These are phyloP conservation scores for Scaptomyza caliginosa DNA, from an alignment of 2,888 invertebrate genomes.

Conservation along the genomic window DNA sequence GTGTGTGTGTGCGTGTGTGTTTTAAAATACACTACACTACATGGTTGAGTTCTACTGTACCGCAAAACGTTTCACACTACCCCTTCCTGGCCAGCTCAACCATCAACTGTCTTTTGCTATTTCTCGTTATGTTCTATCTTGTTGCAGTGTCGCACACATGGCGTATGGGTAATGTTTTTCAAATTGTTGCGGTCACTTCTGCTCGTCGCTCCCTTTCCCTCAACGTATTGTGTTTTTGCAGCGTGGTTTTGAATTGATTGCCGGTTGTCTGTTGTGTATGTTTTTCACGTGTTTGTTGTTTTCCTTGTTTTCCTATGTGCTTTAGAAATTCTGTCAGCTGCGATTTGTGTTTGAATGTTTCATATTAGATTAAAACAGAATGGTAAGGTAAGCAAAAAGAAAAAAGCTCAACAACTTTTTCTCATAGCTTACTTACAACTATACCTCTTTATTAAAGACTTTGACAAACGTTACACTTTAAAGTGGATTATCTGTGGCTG, in stretches of 20 bases:
- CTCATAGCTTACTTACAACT: no score
- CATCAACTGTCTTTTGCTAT: constrained; percentile 1
- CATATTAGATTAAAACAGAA: background rate
- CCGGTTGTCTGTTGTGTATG: constrained; percentile 8
- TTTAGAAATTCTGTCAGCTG: constrained; percentile 7
- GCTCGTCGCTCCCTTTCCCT: background rate
- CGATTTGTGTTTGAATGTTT: constrained; percentile 6
- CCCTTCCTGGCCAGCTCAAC: background rate
- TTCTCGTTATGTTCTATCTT: constrained; percentile 24
- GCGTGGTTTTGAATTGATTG: constrained; percentile 53
- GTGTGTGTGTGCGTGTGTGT: no score
- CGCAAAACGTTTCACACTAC: constrained; percentile 11
- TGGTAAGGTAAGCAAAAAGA: background rate
- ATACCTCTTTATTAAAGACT: background rate
- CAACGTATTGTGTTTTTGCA: constrained; percentile 26
- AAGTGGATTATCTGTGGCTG: background rate
- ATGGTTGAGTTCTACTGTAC: constrained; percentile 31
- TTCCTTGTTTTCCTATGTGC: no score
- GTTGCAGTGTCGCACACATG: constrained; percentile 51
- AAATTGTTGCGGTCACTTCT: constrained; percentile 62
- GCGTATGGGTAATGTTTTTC: constrained; percentile 77
- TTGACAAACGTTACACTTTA: background rate
- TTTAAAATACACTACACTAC: constrained; percentile 66
- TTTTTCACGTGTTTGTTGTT: background rate
- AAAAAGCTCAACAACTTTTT: no score